phyloP scores from a whole-genome alignment of 2,888 invertebrate species.

The Morinoia aosen region DNA sequence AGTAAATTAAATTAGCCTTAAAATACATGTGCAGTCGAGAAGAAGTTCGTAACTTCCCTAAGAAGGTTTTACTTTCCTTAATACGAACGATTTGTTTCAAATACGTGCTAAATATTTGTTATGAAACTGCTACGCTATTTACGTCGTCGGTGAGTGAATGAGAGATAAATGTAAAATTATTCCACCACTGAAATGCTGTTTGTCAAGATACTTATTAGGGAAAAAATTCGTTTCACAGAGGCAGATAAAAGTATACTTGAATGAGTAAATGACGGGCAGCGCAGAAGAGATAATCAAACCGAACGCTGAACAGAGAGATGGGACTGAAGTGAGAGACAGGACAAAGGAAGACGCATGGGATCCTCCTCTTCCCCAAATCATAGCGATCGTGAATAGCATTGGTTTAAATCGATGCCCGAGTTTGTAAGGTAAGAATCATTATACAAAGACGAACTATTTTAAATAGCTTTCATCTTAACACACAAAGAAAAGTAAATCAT shows the following conservation, averaged over 20 bases:
- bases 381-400: neutral
- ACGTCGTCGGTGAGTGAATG: too few relatives aligned
- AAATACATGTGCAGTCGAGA: too few relatives aligned
- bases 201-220: neutral
- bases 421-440: neutral
- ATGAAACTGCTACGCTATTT: too few relatives aligned
- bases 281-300: neutral
- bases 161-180: too few relatives aligned
- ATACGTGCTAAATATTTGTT: too few relatives aligned
- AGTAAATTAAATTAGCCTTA: too few relatives aligned
- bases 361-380: neutral
- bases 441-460: neutral
- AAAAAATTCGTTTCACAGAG: neutral
- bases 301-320: neutral
- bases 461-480: neutral
- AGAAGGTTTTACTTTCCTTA: too few relatives aligned
- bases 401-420: neutral
- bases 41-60: too few relatives aligned
- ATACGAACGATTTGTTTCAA: too few relatives aligned
- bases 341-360: neutral
- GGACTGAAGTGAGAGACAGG: neutral
- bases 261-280: neutral
- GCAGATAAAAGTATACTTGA: neutral
- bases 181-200: neutral
- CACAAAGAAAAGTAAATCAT: neutral